These are phyloP conservation scores for Sminthurides bifidus DNA, from an alignment of 1,140 invertebrate genomes.

Conservation along the genomic window DNA sequence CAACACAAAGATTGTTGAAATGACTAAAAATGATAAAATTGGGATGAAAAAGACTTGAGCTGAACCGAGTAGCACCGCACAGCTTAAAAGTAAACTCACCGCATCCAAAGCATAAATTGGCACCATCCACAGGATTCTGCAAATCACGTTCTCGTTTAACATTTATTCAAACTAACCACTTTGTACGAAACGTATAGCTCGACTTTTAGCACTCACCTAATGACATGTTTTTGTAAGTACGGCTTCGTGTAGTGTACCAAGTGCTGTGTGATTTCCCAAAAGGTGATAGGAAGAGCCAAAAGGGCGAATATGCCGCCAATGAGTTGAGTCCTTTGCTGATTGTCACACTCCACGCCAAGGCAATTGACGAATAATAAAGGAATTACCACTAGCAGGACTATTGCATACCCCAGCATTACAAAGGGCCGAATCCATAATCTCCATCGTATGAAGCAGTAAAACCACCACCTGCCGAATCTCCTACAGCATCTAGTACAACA, in stretches of 20 bases:
- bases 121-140: constrained; percentile 93
- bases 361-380: constrained; percentile 62
- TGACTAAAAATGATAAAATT: constrained; percentile 19
- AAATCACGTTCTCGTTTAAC: neutral
- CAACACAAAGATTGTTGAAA: too few species aligned
- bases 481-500: constrained; percentile 9
- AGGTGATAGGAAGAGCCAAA: constrained; percentile 75
- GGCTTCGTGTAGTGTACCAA: constrained; percentile 83
- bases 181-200: neutral
- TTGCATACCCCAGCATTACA: constrained; percentile 61
- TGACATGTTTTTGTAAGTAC: constrained; percentile 84
- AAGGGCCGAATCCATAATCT: constrained; percentile 76
- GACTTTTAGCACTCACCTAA: constrained; percentile 48
- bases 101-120: constrained; percentile 92
- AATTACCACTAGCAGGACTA: constrained; percentile 68
- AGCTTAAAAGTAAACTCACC: constrained; percentile 47
- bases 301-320: constrained; percentile 83
- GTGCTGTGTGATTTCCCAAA: constrained; percentile 90
- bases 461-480: constrained; percentile 24
- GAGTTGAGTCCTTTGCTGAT: constrained; percentile 55
- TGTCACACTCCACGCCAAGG: constrained; percentile 32
- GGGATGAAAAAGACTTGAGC: constrained; percentile 11
- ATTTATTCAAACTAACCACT: neutral
- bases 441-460: constrained; percentile 44
- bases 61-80: neutral